Evolutionary conservation across 2,888 invertebrate genomes (phyloP), one percentile per base, ranked within the genome.

Genomic region (Scaptomyza caliginosa): DNA sequence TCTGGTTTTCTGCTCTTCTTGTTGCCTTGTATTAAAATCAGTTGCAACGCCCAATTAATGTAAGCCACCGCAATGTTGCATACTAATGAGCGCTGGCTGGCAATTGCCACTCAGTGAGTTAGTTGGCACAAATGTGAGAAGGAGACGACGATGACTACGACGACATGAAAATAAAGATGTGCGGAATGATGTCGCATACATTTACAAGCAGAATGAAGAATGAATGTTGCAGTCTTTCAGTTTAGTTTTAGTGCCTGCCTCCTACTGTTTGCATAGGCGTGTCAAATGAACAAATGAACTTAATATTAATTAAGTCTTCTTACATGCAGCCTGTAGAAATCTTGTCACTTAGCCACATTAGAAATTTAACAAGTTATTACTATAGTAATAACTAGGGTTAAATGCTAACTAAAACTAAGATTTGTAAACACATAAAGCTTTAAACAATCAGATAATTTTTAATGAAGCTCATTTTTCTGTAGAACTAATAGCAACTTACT

Each of bases 1-100:
- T 58, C 45, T 54, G 57, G 17, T 13, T 46, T 34, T 34, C 54
- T 48, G 56, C 10, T 23, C 39, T 23, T 34, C 59, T 50, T 40
- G 30, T 50, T 50, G 64, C 57, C 75, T 64, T 73, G 84, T 86
- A 86, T 88, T 88, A 84, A 87, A 87, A 87, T 88, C 87, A 86
- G 84, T 77, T 88, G 88, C 86, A 87, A 82, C 86, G 88, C 88
- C 87, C 87, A 87, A 87, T 87, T 87, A 87, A 88, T 88, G 88
- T 88, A 87, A 75, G 78, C 71, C 70, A 74, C 75, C 77, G 74
- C 86, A 77, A 73, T 86, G 84, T 77, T 80, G 87, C 86, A 87
- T 87, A 87, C 87, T 84, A 86, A 87, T 87, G 86, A 87, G 82
- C 32, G 52, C 16, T 48, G 50, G 21, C 40, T 51, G 54, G 43